These are phyloP conservation scores for Pinctada fucata DNA, from an alignment of 2,888 invertebrate genomes.

Conservation along the genomic window DNA sequence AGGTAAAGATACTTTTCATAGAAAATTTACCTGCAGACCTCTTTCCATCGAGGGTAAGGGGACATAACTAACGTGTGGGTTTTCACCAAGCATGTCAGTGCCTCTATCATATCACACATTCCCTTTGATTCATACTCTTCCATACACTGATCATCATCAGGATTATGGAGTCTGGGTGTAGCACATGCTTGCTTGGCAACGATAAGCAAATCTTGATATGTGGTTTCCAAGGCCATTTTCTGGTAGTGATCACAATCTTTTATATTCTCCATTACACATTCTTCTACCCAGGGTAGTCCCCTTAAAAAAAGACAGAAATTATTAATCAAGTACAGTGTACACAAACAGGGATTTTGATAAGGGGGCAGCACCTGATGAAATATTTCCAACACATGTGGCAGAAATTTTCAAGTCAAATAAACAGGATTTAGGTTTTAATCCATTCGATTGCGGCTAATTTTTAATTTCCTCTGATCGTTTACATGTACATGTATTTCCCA, in stretches of 20 bases:
- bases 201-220: slow-evolving; percentile 12
- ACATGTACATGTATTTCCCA: too few species aligned
- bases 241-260: slow-evolving; percentile 15
- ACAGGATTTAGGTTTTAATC: too few species aligned
- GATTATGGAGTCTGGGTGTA: not conserved
- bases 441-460: too few species aligned
- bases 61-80: slow-evolving; percentile 10
- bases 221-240: not conserved
- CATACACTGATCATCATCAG: not conserved
- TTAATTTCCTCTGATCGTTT: too few species aligned
- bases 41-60: slow-evolving; percentile 1
- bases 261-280: slow-evolving; percentile 13
- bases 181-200: slow-evolving; percentile 19
- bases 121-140: not conserved
- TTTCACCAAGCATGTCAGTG: slow-evolving; percentile 23
- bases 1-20: too few species aligned
- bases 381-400: too few species aligned
- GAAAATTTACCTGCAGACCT: not conserved
- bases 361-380: too few species aligned
- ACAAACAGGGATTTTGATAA: too few species aligned
- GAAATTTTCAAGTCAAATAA: too few species aligned
- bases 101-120: slow-evolving; percentile 19
- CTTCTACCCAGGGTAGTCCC: not conserved
- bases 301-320: not conserved
- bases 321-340: too few species aligned